Percentiles rank a stretch among this genome's conserved stretches.
Conservation (phyloP, 2,113 vertebrate species). For the Rostratula benghalensis region DNA sequence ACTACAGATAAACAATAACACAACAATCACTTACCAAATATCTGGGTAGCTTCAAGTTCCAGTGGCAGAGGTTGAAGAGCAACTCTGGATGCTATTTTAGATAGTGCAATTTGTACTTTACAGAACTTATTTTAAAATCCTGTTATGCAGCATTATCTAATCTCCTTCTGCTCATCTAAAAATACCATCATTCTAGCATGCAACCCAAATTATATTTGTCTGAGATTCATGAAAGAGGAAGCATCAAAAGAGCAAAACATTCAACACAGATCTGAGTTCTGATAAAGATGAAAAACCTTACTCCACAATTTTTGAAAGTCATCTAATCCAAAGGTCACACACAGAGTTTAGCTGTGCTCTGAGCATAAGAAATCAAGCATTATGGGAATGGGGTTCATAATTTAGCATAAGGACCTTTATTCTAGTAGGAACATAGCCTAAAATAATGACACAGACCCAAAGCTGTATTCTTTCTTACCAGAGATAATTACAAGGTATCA, state of each 20-base stretch:
- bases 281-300: conserved; percentile 37
- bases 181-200: conserved; percentile 43
- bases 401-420: conserved; percentile 2
- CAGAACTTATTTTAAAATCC: conserved; percentile 42
- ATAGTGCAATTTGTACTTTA: conserved; percentile 18
- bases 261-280: conserved; percentile 30
- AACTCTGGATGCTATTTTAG: conserved; percentile 21
- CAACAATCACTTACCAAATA: neutral
- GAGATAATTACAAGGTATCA: neutral
- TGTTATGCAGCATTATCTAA: conserved; percentile 55
- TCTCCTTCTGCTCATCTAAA: conserved; percentile 56
- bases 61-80: neutral
- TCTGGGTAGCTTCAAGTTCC: neutral
- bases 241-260: conserved; percentile 26
- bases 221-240: conserved; percentile 50
- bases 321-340: conserved; percentile 28
- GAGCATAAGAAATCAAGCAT: neutral
- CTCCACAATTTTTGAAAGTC: neutral
- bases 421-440: neutral
- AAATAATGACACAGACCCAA: neutral
- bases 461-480: neutral
- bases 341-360: neutral
- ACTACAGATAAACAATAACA: neutral
- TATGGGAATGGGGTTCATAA: conserved; percentile 3
- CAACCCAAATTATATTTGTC: conserved; percentile 54